A percentile compares a stretch with the other conserved stretches of the same genome.
Evolutionary conservation across 2,113 vertebrate genomes (phyloP).

Genomic region (Notechis scutatus): DNA sequence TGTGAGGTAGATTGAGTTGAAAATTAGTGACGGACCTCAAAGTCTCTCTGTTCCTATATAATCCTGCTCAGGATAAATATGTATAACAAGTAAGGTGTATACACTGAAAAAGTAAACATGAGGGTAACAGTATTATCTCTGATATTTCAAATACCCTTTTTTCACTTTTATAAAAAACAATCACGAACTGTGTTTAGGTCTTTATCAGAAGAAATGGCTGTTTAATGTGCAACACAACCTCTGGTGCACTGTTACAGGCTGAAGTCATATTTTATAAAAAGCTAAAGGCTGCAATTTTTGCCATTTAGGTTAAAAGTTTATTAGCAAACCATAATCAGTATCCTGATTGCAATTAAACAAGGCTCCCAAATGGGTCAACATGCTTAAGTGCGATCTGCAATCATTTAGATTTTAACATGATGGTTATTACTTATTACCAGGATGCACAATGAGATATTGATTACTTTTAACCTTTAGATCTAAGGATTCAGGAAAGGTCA

Average conservation of each 20-base stretch:
- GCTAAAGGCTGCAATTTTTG: constrained; percentile 59
- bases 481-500: constrained; percentile 70
- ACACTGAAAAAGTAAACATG: not conserved
- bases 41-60: not conserved
- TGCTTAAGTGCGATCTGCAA: constrained; percentile 66
- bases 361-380: constrained; percentile 68
- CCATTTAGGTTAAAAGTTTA: constrained; percentile 69
- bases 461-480: constrained; percentile 79
- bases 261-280: constrained; percentile 55
- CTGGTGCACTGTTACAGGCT: constrained; percentile 48
- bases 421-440: constrained; percentile 78
- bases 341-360: constrained; percentile 71
- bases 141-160: constrained; percentile 13
- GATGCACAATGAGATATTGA: constrained; percentile 78
- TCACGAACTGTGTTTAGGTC: constrained; percentile 15
- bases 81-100: not conserved
- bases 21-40: not conserved
- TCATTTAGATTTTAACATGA: constrained; percentile 76
- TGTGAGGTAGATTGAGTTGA: not conserved
- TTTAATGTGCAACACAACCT: constrained; percentile 37
- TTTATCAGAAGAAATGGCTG: constrained; percentile 43
- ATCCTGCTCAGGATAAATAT: constrained; percentile 6
- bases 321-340: constrained; percentile 68
- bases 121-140: not conserved
- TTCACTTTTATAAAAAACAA: constrained; percentile 19